A percentile compares a stretch with the other conserved stretches of the same genome.
phyloP scores from a whole-genome alignment of 2,113 vertebrate species.

The Cricetomys ansorgei region DNA sequence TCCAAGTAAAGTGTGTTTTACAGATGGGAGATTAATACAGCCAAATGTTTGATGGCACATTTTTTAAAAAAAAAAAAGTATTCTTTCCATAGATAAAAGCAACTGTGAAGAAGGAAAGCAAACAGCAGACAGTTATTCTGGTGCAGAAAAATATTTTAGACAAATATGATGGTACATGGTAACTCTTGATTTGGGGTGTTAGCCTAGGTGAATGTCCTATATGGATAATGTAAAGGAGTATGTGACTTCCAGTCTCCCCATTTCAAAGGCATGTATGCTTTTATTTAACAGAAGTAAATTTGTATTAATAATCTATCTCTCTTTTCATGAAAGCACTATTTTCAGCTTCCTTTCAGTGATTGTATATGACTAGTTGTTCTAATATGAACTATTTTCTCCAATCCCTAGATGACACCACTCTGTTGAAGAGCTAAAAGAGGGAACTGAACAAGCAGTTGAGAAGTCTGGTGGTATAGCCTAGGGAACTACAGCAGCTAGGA shows the following conservation, averaged over 20 bases:
- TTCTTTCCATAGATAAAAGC: constrained; percentile 61
- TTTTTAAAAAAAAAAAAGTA: background rate
- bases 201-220: background rate
- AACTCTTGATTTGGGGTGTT: background rate
- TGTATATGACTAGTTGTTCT: background rate
- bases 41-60: constrained; percentile 79
- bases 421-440: background rate
- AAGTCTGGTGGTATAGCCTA: background rate
- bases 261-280: background rate
- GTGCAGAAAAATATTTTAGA: constrained; percentile 34
- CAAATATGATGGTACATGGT: background rate
- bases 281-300: constrained; percentile 10
- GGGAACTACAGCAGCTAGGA: background rate
- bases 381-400: constrained; percentile 7
- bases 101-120: constrained; percentile 60
- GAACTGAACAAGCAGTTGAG: background rate
- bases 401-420: background rate
- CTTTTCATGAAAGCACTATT: background rate
- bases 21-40: constrained; percentile 83
- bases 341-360: background rate
- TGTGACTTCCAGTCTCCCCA: background rate
- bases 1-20: constrained; percentile 82
- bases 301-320: constrained; percentile 4
- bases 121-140: background rate
- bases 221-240: background rate